Percentiles rank a stretch among this genome's conserved stretches.
These are phyloP conservation scores for Meiosimyza decipiens DNA, from an alignment of 2,888 invertebrate species.

Conservation along the genomic window DNA sequence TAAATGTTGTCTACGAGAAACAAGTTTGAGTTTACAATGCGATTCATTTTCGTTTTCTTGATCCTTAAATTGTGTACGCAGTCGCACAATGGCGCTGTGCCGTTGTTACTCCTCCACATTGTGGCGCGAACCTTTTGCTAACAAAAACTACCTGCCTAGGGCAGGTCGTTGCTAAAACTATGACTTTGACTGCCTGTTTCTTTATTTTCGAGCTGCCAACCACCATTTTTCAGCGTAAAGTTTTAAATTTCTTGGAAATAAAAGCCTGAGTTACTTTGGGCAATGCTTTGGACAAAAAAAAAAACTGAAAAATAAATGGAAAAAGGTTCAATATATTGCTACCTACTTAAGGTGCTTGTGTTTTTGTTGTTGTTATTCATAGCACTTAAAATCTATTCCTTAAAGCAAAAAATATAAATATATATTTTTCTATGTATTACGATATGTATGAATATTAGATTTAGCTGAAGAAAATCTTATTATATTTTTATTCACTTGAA, in stretches of 20 bases:
- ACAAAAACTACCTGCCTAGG: no score
- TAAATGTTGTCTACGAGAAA: slow-evolving; percentile 19
- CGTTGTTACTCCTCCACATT: slow-evolving; percentile 14
- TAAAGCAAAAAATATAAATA: no score
- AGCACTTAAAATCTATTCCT: no score
- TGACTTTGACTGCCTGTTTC: slow-evolving; percentile 3
- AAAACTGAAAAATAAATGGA: not conserved
- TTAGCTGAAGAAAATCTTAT: no score
- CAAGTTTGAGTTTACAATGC: not conserved
- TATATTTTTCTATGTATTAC: no score
- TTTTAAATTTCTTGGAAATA: slow-evolving; percentile 67
- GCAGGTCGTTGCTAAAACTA: no score
- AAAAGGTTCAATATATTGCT: slow-evolving; percentile 17
- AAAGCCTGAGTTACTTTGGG: slow-evolving; percentile 51
- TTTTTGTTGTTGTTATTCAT: slow-evolving; percentile 38
- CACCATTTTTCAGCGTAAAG: slow-evolving; percentile 48
- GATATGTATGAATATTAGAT: no score
- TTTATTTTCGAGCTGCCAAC: not conserved
- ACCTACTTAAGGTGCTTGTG: slow-evolving; percentile 8
- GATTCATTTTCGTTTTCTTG: not conserved
- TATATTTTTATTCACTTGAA: no score
- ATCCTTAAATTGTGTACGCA: slow-evolving; percentile 25
- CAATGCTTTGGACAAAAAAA: slow-evolving; percentile 7
- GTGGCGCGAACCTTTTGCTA: not conserved
- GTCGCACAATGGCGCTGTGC: no score